A percentile compares a stretch with the other conserved stretches of the same genome.
These are phyloP conservation scores for Anastrepha ludens DNA, from an alignment of 1,140 invertebrate genomes.

Conservation along the genomic window DNA sequence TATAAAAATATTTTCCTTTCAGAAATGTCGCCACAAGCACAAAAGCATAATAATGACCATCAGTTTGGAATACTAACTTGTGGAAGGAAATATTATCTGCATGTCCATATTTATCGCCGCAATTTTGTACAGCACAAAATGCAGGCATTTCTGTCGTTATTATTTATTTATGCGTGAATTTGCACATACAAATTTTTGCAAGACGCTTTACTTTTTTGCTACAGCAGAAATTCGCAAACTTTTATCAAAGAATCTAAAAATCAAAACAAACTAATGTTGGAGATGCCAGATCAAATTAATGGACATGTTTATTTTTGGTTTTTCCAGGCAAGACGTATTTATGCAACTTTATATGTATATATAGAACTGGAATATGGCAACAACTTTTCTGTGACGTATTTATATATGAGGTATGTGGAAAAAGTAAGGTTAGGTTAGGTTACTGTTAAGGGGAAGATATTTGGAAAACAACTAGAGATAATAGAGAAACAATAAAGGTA, in stretches of 20 bases:
- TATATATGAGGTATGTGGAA: too few species aligned
- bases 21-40: background rate
- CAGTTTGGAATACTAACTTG: conserved; percentile 60
- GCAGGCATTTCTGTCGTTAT: conserved; percentile 64
- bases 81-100: conserved; percentile 70
- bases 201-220: background rate
- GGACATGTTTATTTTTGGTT: too few species aligned
- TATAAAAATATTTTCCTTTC: conserved; percentile 23
- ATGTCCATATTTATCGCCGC: conserved; percentile 71
- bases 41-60: background rate
- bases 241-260: background rate
- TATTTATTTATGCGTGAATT: conserved; percentile 5
- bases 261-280: background rate
- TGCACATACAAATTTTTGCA: background rate
- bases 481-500: too few species aligned
- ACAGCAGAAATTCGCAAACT: background rate
- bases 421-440: too few species aligned
- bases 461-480: too few species aligned
- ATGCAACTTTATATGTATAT: too few species aligned
- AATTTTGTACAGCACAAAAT: conserved; percentile 70
- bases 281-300: background rate
- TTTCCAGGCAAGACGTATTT: too few species aligned
- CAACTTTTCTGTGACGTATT: too few species aligned
- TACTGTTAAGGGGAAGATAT: too few species aligned
- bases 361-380: too few species aligned